These are phyloP conservation scores for Musca vetustissima DNA, from an alignment of 1,140 invertebrate genomes.

Conservation along the genomic window DNA sequence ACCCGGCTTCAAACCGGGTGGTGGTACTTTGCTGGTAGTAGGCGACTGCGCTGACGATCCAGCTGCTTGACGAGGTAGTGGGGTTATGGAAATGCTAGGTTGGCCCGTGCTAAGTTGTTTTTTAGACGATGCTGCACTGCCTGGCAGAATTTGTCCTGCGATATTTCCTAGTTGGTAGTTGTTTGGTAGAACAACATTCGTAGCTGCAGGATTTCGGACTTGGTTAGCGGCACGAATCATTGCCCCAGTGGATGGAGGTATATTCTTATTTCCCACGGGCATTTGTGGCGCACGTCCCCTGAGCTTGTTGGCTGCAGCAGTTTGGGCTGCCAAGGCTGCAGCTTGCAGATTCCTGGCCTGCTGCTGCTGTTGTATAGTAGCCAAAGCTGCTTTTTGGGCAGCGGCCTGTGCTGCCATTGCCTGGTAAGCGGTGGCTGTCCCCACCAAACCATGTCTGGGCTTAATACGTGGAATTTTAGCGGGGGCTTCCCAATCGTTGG, in stretches of 20 bases:
- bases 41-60: conserved; percentile 31
- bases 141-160: conserved; percentile 48
- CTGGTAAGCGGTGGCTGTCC: conserved; percentile 55
- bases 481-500: conserved; percentile 87
- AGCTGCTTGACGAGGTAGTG: conserved; percentile 70
- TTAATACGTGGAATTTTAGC: conserved; percentile 77
- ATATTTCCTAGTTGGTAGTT: conserved; percentile 45
- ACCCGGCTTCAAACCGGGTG: conserved; percentile 59
- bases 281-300: conserved; percentile 39
- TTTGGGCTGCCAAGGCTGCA: conserved; percentile 48
- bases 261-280: not conserved
- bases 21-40: conserved; percentile 57
- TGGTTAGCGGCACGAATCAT: conserved; percentile 22
- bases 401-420: conserved; percentile 55
- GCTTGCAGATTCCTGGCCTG: conserved; percentile 51
- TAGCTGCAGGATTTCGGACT: conserved; percentile 35
- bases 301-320: conserved; percentile 45
- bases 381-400: conserved; percentile 52
- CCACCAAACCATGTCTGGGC: conserved; percentile 51
- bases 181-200: conserved; percentile 45
- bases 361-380: conserved; percentile 51
- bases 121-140: conserved; percentile 49
- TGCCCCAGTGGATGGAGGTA: conserved; percentile 33
- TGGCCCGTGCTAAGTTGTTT: conserved; percentile 58
- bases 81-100: conserved; percentile 90